phyloP scores from a whole-genome alignment of 1,140 invertebrate genomes.

The Temnothorax curvispinosus region DNA sequence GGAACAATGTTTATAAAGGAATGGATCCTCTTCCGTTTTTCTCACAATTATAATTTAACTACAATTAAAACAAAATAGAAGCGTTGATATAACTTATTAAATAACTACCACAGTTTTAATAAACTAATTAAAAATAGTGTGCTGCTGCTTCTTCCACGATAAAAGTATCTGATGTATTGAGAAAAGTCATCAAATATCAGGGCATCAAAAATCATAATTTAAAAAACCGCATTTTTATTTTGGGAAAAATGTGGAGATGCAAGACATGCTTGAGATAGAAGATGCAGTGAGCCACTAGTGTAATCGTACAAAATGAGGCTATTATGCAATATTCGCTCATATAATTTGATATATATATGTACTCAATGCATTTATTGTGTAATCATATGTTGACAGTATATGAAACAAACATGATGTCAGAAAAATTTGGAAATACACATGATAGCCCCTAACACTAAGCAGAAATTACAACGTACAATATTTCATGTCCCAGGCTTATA shows the following conservation, averaged over 20 bases:
- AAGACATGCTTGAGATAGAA: conserved; percentile 71
- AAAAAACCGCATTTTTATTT: conserved; percentile 3
- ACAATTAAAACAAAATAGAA: background rate
- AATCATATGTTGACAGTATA: conserved; percentile 18
- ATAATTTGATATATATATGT: conserved; percentile 1
- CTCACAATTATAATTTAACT: background rate
- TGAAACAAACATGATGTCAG: conserved; percentile 11
- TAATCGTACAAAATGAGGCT: conserved; percentile 58
- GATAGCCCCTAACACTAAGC: conserved; percentile 53
- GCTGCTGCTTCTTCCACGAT: conserved; percentile 35
- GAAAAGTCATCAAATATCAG: background rate
- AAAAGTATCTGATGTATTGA: background rate
- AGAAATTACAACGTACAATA: conserved; percentile 55
- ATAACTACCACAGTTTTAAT: conserved; percentile 8
- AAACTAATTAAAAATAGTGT: conserved; percentile 1
- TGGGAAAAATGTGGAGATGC: conserved; percentile 23
- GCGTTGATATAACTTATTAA: background rate
- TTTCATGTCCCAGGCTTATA: conserved; percentile 41
- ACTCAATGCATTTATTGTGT: conserved; percentile 7
- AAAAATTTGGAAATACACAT: conserved; percentile 37
- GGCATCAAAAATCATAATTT: background rate
- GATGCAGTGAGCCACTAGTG: conserved; percentile 61
- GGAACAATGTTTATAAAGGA: background rate
- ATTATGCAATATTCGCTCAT: conserved; percentile 66
- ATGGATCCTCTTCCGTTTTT: background rate